phyloP scores from a whole-genome alignment of 2,797 vertebrate species.

The Trachops cirrhosus region DNA sequence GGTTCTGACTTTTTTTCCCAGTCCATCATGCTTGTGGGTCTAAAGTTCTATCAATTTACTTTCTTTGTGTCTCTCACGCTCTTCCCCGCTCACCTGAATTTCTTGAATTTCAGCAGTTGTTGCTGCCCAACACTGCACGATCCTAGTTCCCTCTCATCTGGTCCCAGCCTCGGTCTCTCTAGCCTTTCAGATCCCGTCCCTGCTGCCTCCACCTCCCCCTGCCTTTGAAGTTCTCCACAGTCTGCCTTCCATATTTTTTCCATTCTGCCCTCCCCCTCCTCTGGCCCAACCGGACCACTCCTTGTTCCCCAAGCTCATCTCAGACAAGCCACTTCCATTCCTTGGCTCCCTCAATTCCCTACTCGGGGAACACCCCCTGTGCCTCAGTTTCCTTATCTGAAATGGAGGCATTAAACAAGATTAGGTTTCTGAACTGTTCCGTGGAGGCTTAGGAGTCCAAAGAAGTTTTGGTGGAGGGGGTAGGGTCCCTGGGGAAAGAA shows the following conservation, averaged over 20 bases:
- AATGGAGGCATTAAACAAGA: not conserved
- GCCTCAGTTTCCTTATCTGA: not conserved
- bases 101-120: not conserved
- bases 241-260: not conserved
- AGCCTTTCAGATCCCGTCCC: not conserved
- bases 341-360: not conserved
- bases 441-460: not conserved
- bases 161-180: not conserved
- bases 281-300: not conserved
- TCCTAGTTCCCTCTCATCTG: not conserved
- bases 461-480: not conserved
- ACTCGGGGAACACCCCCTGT: not conserved
- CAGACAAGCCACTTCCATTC: not conserved
- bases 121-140: not conserved
- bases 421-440: not conserved
- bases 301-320: not conserved
- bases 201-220: too few relatives aligned
- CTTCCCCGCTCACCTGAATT: not conserved
- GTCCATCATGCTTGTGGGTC: not conserved
- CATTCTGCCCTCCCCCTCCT: not conserved
- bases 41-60: not conserved
- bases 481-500: not conserved
- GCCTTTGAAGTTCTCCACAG: not conserved
- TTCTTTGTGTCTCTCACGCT: not conserved
- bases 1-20: not conserved